phyloP scores from a whole-genome alignment of 2,888 invertebrate species.

The Pammene aurita region DNA sequence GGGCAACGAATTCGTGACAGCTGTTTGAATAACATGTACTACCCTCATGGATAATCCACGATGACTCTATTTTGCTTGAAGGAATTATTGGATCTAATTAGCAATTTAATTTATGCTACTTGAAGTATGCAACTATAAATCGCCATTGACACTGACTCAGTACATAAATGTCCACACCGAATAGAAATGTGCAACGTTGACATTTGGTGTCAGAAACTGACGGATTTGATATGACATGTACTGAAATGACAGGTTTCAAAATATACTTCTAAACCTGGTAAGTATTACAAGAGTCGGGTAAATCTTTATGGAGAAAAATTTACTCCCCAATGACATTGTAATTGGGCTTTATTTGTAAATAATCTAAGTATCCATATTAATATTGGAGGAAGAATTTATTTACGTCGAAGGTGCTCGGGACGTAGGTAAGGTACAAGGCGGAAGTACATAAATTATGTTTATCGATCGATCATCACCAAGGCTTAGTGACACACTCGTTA shows the following conservation, averaged over 20 bases:
- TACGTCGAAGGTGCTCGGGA: conserved; percentile 52
- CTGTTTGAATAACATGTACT: not conserved
- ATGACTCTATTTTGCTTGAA: not conserved
- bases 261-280: not conserved
- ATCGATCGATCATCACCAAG: conserved; percentile 81
- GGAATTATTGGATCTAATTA: not conserved
- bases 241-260: too few species aligned
- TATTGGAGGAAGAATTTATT: conserved; percentile 31
- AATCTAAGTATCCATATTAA: conserved; percentile 20
- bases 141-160: too few species aligned
- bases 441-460: conserved; percentile 83
- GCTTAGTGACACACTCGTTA: conserved; percentile 75
- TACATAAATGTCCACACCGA: too few species aligned
- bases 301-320: not conserved
- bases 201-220: too few species aligned
- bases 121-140: too few species aligned
- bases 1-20: too few species aligned
- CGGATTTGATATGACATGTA: too few species aligned
- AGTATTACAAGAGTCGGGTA: not conserved
- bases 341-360: not conserved
- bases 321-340: not conserved
- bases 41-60: not conserved
- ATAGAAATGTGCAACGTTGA: too few species aligned
- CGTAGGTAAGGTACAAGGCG: conserved; percentile 57
- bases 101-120: too few species aligned